These are phyloP conservation scores for Tadarida brasiliensis DNA, from an alignment of 2,797 vertebrate species.

Conservation along the genomic window DNA sequence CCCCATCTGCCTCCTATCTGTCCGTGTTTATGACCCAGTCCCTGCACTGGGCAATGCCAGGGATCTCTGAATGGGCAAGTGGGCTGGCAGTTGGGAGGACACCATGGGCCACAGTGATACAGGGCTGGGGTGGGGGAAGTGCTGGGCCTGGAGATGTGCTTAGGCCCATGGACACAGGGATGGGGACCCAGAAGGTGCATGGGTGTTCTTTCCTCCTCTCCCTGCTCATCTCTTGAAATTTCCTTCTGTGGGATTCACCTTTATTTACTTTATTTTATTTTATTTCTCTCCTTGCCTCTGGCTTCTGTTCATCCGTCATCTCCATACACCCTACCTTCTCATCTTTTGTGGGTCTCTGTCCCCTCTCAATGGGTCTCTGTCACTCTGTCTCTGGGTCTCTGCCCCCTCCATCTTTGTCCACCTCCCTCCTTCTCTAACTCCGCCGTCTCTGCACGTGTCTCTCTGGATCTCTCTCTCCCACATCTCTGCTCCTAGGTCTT, in stretches of 20 bases:
- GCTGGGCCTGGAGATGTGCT: neutral
- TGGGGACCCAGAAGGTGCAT: neutral
- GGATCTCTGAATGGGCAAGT: neutral
- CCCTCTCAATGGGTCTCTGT: neutral
- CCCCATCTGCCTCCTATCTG: neutral
- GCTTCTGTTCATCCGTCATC: neutral
- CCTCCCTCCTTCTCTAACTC: too few relatives aligned
- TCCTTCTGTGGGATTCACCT: neutral
- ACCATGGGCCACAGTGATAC: neutral
- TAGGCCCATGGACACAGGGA: neutral
- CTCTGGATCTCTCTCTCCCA: neutral
- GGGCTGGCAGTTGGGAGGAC: neutral
- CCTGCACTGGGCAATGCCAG: neutral
- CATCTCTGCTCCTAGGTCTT: conserved; percentile 76
- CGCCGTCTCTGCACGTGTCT: neutral
- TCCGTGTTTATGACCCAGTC: neutral
- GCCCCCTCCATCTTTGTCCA: neutral
- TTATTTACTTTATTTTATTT: neutral
- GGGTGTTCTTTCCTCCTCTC: neutral
- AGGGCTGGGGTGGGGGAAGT: neutral
- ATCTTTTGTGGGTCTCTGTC: neutral
- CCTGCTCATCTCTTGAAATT: neutral
- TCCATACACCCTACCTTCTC: conserved; percentile 20
- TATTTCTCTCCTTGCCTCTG: neutral
- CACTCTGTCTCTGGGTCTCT: neutral